Evolutionary conservation across 2,797 vertebrate genomes (phyloP).

Genomic region (Gastrophryne carolinensis): DNA sequence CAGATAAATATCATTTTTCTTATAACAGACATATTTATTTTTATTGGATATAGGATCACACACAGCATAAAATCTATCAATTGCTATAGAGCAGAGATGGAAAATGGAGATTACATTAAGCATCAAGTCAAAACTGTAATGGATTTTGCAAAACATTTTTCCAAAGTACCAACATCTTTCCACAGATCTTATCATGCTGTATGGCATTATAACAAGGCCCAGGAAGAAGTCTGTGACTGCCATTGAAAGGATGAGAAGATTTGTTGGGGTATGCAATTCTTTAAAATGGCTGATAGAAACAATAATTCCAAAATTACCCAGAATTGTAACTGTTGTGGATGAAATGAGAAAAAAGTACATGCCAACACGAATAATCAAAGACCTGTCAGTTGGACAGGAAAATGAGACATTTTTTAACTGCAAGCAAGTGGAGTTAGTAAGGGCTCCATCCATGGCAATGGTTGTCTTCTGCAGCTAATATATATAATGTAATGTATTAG

Average conservation of each 20-base stretch:
- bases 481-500: too few relatives aligned
- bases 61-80: constrained; percentile 71
- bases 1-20: constrained; percentile 65
- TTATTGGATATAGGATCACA: constrained; percentile 67
- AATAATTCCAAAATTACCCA: constrained; percentile 72
- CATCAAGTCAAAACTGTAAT: constrained; percentile 70
- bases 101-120: constrained; percentile 71
- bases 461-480: background rate
- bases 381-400: constrained; percentile 54
- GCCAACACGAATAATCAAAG: constrained; percentile 32
- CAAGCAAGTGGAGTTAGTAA: constrained; percentile 43
- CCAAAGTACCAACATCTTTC: constrained; percentile 75
- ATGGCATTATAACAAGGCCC: constrained; percentile 70
- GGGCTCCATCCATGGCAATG: background rate
- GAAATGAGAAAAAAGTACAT: constrained; percentile 57
- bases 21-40: constrained; percentile 63
- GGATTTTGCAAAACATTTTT: constrained; percentile 67
- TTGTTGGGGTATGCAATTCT: constrained; percentile 74
- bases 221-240: constrained; percentile 69
- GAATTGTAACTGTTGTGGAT: constrained; percentile 61
- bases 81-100: constrained; percentile 71
- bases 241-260: constrained; percentile 73
- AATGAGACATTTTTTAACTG: constrained; percentile 54
- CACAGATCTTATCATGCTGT: constrained; percentile 66
- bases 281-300: constrained; percentile 73